Base-by-base conservation (phyloP, 2,888 invertebrate genomes). In the Pardosa pseudoannulata region DNA sequence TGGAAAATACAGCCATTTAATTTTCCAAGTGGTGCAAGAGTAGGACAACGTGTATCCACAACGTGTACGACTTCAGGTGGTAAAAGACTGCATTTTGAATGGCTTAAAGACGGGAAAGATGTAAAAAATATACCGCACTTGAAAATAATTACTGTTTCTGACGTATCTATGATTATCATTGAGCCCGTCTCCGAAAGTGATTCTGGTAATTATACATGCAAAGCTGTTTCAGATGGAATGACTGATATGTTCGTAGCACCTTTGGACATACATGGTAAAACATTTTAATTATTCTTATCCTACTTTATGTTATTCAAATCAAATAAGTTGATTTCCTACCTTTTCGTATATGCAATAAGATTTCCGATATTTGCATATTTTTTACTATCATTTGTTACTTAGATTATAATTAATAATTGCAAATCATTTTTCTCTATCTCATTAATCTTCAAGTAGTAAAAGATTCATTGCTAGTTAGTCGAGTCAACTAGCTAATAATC, bases 1-100 rank as follows among this genome's bases (percentile, higher is more conserved):
- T 83, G 83, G 83, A 87, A 87, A 50, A 80, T 87, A 7, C 87
- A 80, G 23, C 76, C 87, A 2, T 87, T 80, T 39, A 62, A 5
- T 27, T 87, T 87, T 31, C 85, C 79, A 0, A 72, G 13, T 19
- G 31, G 31, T 16, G 75, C 87, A 5, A 73, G 56, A 27, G 39
- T 80, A 50, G 80, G 87, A 11, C 76, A 87, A 31, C 32, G 87
- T 11, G 76, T 80, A 13, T 67, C 80, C 1, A 70, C 72, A 16
- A 23, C 29, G 2, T 87, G 87, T n/a, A 29, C 87, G 0, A 87
- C 87, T 11, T 56, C 87, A 11, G 76, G 80, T 0, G 87, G 80
- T 16, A 71, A 67, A 13, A 27, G 62, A 29, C 19, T 76, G 23
- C 67, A 28, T 1, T 87, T 87, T 65, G 73, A 80, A 16, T 87